Base-by-base conservation (phyloP, 2,888 invertebrate species). In the Aproaerema taeniolella region DNA sequence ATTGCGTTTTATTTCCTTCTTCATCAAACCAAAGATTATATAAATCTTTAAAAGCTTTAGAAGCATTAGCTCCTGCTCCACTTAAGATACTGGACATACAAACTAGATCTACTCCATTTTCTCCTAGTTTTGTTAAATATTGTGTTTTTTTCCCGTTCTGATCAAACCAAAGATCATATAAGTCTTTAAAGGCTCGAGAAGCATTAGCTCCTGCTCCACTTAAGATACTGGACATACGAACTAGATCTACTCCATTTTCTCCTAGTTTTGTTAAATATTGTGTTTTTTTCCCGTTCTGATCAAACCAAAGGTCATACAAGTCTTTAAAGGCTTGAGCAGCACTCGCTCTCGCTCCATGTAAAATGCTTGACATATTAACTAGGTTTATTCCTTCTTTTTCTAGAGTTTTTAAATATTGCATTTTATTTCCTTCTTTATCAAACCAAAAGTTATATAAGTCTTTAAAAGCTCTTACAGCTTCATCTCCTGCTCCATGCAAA, bases 11-110 rank as follows among this genome's bases (percentile, higher is more conserved):
- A n/a, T n/a, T n/a, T n/a, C n/a, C n/a, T n/a, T n/a, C n/a, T n/a
- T n/a, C n/a, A n/a, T n/a, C n/a, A n/a, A 43, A 57, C 46, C 53
- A 58, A 39, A 51, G 43, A 63, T 57, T 43, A 52, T 50, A 26
- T 49, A 51, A n/a, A 50, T 42, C 32, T 38, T 54, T 38, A 15
- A 28, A 38, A 29, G 38, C 38, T 38, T 14, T 30, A n/a, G n/a
- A n/a, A n/a, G n/a, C n/a, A n/a, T n/a, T n/a, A n/a, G n/a, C n/a
- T n/a, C n/a, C n/a, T n/a, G 14, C 45, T 46, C 46, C 49, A 51
- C 25, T 11, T 35, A 56, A 50, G 47, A 61, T 59, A 46, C 50
- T n/a, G n/a, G n/a, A n/a, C n/a, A n/a, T n/a, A n/a, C n/a, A n/a
- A n/a, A n/a, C n/a, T n/a, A n/a, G n/a, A 36, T 20, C 20, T 20